Evolutionary conservation across 2,113 vertebrate genomes (phyloP).

Genomic region (Protobothrops flavoviridis): DNA sequence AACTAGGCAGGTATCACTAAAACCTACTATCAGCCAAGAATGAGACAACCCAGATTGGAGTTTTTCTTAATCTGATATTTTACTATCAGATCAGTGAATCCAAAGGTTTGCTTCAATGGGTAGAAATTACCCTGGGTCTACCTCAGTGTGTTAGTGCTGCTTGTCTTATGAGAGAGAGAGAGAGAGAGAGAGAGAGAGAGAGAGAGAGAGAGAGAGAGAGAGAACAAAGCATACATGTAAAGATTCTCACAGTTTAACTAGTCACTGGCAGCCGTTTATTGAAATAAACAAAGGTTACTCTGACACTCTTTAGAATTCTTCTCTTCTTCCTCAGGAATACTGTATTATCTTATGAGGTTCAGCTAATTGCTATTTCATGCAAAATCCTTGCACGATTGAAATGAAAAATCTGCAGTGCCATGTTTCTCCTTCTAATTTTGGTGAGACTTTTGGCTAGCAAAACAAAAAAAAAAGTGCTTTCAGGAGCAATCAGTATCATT

Average conservation of each 20-base stretch:
- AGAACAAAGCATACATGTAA: background rate
- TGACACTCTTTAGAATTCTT: constrained; percentile 16
- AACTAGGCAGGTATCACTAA: background rate
- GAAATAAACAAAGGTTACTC: constrained; percentile 36
- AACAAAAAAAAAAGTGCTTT: constrained; percentile 40
- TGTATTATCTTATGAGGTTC: constrained; percentile 3
- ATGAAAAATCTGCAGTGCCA: background rate
- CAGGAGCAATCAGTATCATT: constrained; percentile 39
- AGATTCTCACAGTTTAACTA: background rate
- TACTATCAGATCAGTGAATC: background rate
- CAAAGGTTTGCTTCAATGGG: background rate
- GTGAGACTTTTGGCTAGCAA: constrained; percentile 42
- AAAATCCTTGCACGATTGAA: constrained; percentile 31
- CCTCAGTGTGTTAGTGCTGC: background rate
- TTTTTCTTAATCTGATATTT: background rate
- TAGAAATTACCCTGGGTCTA: background rate
- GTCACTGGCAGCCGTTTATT: background rate
- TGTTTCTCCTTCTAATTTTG: constrained; percentile 43
- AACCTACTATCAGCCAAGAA: no score
- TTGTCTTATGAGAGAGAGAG: no score
- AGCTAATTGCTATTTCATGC: constrained; percentile 22
- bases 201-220: background rate
- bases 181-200: no score
- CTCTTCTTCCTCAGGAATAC: background rate
- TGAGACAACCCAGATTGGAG: rapidly evolving